phyloP scores from a whole-genome alignment of 2,888 invertebrate species.

The Mythimna vitellina region DNA sequence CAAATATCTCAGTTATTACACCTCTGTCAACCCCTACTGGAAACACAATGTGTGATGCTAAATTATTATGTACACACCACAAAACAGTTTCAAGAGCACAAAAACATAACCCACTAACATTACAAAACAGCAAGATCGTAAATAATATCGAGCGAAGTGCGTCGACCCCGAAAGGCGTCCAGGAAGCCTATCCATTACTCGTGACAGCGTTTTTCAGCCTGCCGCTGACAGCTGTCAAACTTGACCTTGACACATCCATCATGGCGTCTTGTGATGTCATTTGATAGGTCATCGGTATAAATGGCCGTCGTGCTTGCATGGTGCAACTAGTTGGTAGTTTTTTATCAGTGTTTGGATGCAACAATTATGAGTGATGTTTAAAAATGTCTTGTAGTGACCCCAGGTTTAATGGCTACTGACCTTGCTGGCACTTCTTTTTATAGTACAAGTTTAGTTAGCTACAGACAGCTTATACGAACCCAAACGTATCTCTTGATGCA shows the following conservation, averaged over 20 bases:
- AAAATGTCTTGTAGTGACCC: not conserved
- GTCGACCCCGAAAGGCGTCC: constrained; percentile 75
- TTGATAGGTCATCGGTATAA: constrained; percentile 54
- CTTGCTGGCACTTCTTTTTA: not conserved
- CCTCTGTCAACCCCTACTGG: no score
- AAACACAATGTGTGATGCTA: not conserved
- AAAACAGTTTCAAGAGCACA: constrained; percentile 26
- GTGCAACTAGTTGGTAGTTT: constrained; percentile 10
- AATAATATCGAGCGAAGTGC: constrained; percentile 72
- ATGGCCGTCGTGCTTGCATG: constrained; percentile 33
- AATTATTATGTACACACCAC: not conserved
- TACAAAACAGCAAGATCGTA: constrained; percentile 48
- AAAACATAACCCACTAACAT: constrained; percentile 35
- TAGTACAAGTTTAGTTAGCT: not conserved
- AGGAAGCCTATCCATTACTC: constrained; percentile 86
- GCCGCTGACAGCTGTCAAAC: constrained; percentile 82
- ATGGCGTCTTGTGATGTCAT: constrained; percentile 71
- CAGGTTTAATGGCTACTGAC: not conserved
- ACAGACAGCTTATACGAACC: not conserved
- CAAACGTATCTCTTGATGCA: not conserved
- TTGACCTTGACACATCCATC: constrained; percentile 81
- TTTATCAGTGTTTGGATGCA: not conserved
- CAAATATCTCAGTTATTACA: no score
- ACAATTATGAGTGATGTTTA: not conserved
- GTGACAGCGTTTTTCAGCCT: constrained; percentile 85